Percentiles rank a stretch among this genome's conserved stretches.
Evolutionary conservation across 2,113 vertebrate species (phyloP).

Genomic region (Chaenocephalus aceratus): DNA sequence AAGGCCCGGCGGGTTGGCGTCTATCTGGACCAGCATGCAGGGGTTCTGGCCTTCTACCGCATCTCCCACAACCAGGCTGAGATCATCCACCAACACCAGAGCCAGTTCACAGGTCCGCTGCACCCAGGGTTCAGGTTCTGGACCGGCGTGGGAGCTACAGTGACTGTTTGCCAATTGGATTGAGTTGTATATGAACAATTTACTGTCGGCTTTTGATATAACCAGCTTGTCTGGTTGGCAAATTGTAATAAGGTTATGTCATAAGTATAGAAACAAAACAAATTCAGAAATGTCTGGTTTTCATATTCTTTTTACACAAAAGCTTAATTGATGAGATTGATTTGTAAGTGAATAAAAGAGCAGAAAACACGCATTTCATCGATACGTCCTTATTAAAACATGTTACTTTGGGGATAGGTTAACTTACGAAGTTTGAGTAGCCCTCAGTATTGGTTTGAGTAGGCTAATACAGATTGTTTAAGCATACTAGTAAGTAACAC

Average conservation of each 20-base stretch:
- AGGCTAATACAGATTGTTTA: neutral
- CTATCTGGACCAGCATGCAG: constrained; percentile 82
- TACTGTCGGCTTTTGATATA: neutral
- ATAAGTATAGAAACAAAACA: neutral
- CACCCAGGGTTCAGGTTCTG: constrained; percentile 83
- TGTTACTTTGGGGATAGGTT: neutral
- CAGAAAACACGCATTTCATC: neutral
- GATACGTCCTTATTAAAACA: neutral
- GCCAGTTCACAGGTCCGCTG: constrained; percentile 74
- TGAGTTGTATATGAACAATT: constrained; percentile 40
- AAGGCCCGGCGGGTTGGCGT: constrained; percentile 78
- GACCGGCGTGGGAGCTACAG: constrained; percentile 68
- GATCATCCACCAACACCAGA: constrained; percentile 77
- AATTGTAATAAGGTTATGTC: neutral
- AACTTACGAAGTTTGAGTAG: neutral
- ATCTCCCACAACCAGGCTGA: constrained; percentile 69
- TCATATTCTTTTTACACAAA: neutral
- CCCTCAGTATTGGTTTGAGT: too few relatives aligned
- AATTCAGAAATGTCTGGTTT: neutral
- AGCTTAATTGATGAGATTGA: neutral
- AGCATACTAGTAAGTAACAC: neutral
- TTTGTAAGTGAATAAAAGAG: constrained; percentile 30
- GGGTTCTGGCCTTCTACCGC: constrained; percentile 81
- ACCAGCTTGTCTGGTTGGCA: neutral
- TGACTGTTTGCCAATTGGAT: constrained; percentile 74